Evolutionary conservation across 1,140 invertebrate species (phyloP), one percentile per base, ranked within the genome.

Genomic region (Dendrolimus punctatus): DNA sequence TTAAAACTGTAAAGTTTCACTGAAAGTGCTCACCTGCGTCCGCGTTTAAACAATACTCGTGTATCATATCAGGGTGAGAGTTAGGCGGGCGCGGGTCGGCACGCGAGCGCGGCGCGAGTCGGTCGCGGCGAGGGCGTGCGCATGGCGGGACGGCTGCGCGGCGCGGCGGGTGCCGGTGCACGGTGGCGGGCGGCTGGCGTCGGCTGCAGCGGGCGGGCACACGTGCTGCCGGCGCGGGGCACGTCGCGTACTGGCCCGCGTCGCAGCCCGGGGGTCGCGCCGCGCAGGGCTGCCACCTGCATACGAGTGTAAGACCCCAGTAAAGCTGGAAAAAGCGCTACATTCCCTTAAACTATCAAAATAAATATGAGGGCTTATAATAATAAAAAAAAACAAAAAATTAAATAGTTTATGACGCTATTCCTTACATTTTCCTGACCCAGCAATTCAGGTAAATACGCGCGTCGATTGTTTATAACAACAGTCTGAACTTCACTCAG

Each of bases 1-100:
- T 69, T 55, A 66, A 60, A 66, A 55, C 58, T 58, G 46, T 44
- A 64, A 65, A 62, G 62, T 71, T 65, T 66, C 62, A 64, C 55
- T 58, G 38, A 36, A 55, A 51, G 55, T 57, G 46, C 62, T 65
- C 62, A 65, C 58, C 63, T 64, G 61, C 50, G 60, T 51, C 54
- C 61, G 64, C 57, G 60, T 53, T 57, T 60, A 57, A 44, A 60
- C 55, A 57, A 53, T 41, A 54, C 39, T 43, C 36, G 23, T 23
- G 56, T 49, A 57, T 60, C 58, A 57, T 64, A 58, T 57, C 58
- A 47, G 51, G 39, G 44, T 40, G 55, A 37, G 57, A 48, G 53
- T 50, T 44, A 47, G 55, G 46, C 47, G 50, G 46, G 60, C 56
- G 52, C 10, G 48, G 51, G 46, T 44, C 42, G 50, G 50, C 45